A percentile compares a stretch with the other conserved stretches of the same genome.
phyloP scores from a whole-genome alignment of 2,888 invertebrate genomes.

The Gastrophysa polygoni region DNA sequence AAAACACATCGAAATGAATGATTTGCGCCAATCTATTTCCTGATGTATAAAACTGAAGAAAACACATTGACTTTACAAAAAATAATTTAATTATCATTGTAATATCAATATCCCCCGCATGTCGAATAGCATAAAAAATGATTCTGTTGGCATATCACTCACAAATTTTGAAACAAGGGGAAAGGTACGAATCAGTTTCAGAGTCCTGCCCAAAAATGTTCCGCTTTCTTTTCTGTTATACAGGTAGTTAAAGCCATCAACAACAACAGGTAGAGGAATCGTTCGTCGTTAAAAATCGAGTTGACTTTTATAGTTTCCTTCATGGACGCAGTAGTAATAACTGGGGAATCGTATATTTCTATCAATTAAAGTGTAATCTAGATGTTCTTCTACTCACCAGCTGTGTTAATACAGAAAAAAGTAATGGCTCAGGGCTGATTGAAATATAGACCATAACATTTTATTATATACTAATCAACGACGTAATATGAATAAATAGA shows the following conservation, averaged over 20 bases:
- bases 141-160: too few species aligned
- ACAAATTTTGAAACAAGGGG: too few species aligned
- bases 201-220: neutral
- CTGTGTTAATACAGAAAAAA: neutral
- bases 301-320: conserved; percentile 28
- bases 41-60: too few species aligned
- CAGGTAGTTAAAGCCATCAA: neutral
- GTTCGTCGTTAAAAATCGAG: conserved; percentile 13
- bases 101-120: too few species aligned
- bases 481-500: neutral
- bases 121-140: too few species aligned
- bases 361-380: conserved; percentile 25
- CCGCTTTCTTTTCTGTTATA: neutral
- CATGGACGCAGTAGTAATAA: conserved; percentile 17
- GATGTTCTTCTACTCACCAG: conserved; percentile 19
- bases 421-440: neutral
- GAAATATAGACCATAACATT: neutral
- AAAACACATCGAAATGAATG: too few species aligned
- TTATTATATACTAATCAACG: neutral
- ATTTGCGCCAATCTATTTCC: too few species aligned
- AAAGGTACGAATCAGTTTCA: too few species aligned
- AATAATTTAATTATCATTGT: too few species aligned
- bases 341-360: conserved; percentile 20
- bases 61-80: too few species aligned
- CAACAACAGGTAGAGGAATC: conserved; percentile 25